Evolutionary conservation across 1,140 invertebrate genomes (phyloP), one percentile per base, ranked within the genome.

Genomic region (Stegodyphus dumicola): DNA sequence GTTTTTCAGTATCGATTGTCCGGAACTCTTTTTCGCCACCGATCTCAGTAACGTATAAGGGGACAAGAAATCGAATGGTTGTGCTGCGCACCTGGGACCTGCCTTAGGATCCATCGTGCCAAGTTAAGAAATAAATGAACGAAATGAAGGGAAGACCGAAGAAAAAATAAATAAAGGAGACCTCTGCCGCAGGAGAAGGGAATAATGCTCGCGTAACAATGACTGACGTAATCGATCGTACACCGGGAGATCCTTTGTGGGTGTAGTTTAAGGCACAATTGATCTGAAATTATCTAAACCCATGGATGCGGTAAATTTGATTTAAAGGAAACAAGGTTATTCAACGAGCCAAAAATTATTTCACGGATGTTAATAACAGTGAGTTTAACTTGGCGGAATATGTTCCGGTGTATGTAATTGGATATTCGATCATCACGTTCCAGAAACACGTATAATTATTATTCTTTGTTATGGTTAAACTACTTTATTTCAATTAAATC

Each of bases 121-220:
- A 33, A 33, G 1, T 33, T 33, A 33, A 33, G 33, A 33, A 33
- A 33, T 33, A 33, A 33, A 33, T 33, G 33, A 33, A 33, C 33
- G 33, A 33, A 33, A 33, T 33, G 3, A 33, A 33, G 33, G 33
- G 33, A 33, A 33, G 33, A 33, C 33, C 33, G 33, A 64, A 64
- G 67, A 6, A 51, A 51, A 77, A 67, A 77, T 66, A 77, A 66
- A 33, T 33, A 66, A 49, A 66, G 67, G 48, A 76, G 18, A 76
- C 56, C 52, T 77, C 60, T 77, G 64, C 76, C 51, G 11, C 49
- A 52, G 51, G 49, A 77, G 33, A 49, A 66, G 65, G 56, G 67
- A 64, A 77, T 77, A 77, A 77, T 77, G 76, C 53, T 77, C 65
- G 53, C 65, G 76, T 77, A 77, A 77, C 76, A 77, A 77, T 77